Conservation (phyloP, 2,797 vertebrate genomes). For the Pseudochirops cupreus region DNA sequence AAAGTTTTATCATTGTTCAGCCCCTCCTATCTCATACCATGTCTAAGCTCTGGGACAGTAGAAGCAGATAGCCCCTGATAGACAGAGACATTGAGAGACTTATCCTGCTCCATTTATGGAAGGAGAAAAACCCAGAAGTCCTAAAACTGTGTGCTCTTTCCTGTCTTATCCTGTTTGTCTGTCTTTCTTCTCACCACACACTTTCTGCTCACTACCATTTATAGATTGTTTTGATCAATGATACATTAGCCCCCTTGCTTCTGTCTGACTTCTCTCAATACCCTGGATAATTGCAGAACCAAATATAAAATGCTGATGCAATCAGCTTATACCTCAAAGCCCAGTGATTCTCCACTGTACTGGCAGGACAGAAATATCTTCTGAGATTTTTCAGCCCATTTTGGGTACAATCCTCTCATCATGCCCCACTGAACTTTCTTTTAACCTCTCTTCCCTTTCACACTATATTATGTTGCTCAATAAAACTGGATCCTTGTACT, state of each 20-base stretch:
- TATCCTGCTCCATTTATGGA: not conserved
- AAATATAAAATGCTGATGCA: not conserved
- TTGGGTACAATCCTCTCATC: not conserved
- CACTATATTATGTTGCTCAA: not conserved
- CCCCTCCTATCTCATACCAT: not conserved
- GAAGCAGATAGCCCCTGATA: not conserved
- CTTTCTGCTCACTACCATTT: not conserved
- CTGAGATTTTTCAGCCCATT: not conserved
- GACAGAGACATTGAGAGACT: not conserved
- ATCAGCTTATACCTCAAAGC: not conserved
- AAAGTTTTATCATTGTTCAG: not conserved
- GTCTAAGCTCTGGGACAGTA: not conserved
- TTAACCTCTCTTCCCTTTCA: not conserved
- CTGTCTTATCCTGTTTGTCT: not conserved
- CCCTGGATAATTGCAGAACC: not conserved
- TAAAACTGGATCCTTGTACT: not conserved
- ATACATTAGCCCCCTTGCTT: not conserved
- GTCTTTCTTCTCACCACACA: not conserved
- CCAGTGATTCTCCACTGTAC: not conserved
- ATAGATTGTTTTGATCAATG: not conserved
- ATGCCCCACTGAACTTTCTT: not conserved
- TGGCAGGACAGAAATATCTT: not conserved
- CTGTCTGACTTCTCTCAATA: not conserved
- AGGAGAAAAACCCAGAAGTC: not conserved
- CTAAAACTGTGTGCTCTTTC: not conserved